These are phyloP conservation scores for Chloropsis hardwickii DNA, from an alignment of 2,113 vertebrate genomes.

Conservation along the genomic window DNA sequence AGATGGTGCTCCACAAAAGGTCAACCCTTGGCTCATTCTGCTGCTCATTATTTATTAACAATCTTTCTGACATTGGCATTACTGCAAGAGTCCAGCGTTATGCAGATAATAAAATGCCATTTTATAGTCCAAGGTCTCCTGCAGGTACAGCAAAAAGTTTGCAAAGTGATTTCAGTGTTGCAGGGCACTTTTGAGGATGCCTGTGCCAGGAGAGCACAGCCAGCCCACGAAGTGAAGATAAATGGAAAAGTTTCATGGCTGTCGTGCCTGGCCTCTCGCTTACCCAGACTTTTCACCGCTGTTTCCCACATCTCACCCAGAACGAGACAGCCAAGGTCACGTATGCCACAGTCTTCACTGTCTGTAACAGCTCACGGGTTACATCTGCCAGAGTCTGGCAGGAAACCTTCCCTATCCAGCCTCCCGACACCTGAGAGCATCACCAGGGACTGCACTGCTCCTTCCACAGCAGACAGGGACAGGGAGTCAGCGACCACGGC, in stretches of 20 bases:
- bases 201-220: neutral
- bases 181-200: constrained; percentile 27
- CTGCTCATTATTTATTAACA: constrained; percentile 75
- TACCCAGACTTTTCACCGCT: neutral
- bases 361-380: neutral
- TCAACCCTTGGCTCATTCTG: constrained; percentile 64
- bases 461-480: neutral
- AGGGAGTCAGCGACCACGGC: neutral
- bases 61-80: constrained; percentile 43
- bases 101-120: constrained; percentile 64
- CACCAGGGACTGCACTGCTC: neutral
- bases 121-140: constrained; percentile 67
- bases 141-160: constrained; percentile 69
- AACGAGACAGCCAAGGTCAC: neutral
- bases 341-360: accelerated
- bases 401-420: neutral
- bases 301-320: neutral
- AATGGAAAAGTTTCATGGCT: neutral
- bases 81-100: constrained; percentile 48
- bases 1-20: constrained; percentile 71
- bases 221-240: neutral
- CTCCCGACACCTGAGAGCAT: neutral
- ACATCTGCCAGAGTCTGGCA: neutral
- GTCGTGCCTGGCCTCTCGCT: neutral
- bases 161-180: constrained; percentile 55